A percentile compares a stretch with the other conserved stretches of the same genome.
Conservation (phyloP, 1,140 invertebrate species). For the Cyclina sinensis region DNA sequence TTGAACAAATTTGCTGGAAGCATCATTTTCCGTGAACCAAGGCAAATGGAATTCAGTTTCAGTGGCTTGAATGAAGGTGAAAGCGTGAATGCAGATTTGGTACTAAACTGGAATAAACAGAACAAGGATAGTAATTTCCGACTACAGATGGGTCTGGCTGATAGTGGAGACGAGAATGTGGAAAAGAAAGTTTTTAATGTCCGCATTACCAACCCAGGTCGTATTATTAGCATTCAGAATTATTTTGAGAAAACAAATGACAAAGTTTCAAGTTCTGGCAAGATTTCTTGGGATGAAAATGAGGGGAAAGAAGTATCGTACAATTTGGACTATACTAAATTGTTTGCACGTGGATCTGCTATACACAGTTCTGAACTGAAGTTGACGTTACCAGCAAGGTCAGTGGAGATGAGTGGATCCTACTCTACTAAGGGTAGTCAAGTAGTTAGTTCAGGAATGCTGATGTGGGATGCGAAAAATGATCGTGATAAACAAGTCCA, state of each 20-base stretch:
- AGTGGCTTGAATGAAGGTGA: conserved; percentile 59
- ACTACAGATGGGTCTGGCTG: conserved; percentile 58
- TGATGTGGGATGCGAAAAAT: conserved; percentile 81
- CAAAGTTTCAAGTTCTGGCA: conserved; percentile 24
- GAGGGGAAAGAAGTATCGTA: conserved; percentile 61
- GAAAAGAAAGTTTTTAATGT: conserved; percentile 51
- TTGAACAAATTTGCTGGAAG: conserved; percentile 58
- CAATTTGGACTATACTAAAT: conserved; percentile 46
- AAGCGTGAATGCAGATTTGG: conserved; percentile 68
- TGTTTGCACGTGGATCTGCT: not conserved
- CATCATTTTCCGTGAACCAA: conserved; percentile 70
- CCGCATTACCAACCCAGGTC: conserved; percentile 32
- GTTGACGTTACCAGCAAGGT: conserved; percentile 71
- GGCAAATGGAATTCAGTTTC: conserved; percentile 73
- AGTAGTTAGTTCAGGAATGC: conserved; percentile 56
- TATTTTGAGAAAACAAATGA: conserved; percentile 9
- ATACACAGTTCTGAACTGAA: conserved; percentile 42
- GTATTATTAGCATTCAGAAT: conserved; percentile 69
- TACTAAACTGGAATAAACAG: conserved; percentile 78
- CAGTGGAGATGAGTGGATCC: conserved; percentile 64
- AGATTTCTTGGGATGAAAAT: conserved; percentile 67
- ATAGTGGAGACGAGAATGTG: conserved; percentile 22
- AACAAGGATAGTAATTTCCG: conserved; percentile 70
- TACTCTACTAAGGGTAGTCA: conserved; percentile 12
- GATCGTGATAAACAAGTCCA: conserved; percentile 76